A percentile compares a stretch with the other conserved stretches of the same genome.
phyloP scores from a whole-genome alignment of 2,113 vertebrate species.

The Illadopsis cleaveri region DNA sequence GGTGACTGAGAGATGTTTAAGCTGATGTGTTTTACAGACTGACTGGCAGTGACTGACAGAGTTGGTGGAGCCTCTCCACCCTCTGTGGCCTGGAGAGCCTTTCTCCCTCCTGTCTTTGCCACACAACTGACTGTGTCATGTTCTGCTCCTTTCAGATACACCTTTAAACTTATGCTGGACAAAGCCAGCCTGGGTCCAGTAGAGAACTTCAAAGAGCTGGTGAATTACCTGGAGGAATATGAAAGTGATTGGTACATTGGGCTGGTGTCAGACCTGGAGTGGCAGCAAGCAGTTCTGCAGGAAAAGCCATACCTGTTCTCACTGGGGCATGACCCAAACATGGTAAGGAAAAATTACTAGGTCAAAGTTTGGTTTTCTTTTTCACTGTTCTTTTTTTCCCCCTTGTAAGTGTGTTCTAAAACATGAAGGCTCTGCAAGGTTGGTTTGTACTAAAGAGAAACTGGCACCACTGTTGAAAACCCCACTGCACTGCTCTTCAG shows the following conservation, averaged over 20 bases:
- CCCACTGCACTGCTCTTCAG: background rate
- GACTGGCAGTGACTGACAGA: background rate
- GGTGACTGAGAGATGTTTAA: background rate
- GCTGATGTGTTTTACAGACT: background rate
- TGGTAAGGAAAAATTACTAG: conserved; percentile 79
- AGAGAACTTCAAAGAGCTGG: conserved; percentile 87
- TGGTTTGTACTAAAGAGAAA: background rate
- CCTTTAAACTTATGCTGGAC: conserved; percentile 95
- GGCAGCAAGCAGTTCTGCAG: conserved; percentile 90
- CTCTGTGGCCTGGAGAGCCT: background rate
- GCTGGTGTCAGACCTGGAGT: conserved; percentile 87
- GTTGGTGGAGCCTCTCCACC: background rate
- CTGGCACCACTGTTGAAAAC: background rate
- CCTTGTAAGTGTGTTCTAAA: background rate
- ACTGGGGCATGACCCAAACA: conserved; percentile 89
- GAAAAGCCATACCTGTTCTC: conserved; percentile 95
- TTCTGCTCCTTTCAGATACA: conserved; percentile 80
- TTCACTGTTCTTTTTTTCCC: background rate
- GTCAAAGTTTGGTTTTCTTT: background rate
- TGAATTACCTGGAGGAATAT: conserved; percentile 87
- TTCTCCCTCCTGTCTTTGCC: background rate
- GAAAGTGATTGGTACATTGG: conserved; percentile 95
- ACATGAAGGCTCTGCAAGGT: background rate
- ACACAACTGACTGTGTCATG: background rate
- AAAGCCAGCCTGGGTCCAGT: conserved; percentile 91